phyloP scores from a whole-genome alignment of 2,113 vertebrate genomes.

The Burhinus oedicnemus region DNA sequence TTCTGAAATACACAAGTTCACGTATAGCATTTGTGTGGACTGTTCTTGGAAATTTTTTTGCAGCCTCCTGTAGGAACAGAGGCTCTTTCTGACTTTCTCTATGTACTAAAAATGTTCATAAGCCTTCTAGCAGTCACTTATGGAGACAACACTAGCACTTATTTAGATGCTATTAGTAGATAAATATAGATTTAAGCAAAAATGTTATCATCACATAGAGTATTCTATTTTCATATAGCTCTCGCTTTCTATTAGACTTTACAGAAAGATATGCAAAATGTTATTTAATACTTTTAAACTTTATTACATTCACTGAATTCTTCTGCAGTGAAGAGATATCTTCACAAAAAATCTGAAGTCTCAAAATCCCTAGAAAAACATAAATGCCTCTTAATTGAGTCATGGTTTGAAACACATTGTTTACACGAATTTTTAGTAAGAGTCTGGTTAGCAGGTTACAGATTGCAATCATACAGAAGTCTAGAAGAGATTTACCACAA shows the following conservation, averaged over 20 bases:
- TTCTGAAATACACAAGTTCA: not conserved
- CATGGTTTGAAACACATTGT: rapidly evolving
- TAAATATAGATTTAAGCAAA: not conserved
- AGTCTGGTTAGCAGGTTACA: not conserved
- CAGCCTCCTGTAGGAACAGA: not conserved
- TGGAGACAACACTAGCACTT: not conserved
- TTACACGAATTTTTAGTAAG: not conserved
- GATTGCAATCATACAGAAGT: not conserved
- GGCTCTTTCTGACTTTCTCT: not conserved
- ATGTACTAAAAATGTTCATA: not conserved
- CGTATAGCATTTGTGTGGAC: not conserved
- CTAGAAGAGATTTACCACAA: not conserved
- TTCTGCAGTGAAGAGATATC: not conserved
- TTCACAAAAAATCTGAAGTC: not conserved
- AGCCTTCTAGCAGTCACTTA: not conserved
- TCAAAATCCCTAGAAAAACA: not conserved
- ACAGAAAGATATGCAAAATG: not conserved
- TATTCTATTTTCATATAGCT: not conserved
- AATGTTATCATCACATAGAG: not conserved
- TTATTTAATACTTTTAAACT: not conserved
- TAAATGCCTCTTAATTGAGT: not conserved
- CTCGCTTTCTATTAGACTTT: not conserved
- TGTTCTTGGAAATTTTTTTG: not conserved
- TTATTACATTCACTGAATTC: not conserved
- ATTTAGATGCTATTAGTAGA: not conserved